Percentiles rank a stretch among this genome's conserved stretches.
phyloP scores from a whole-genome alignment of 2,888 invertebrate species.

The Drosophila testacea region DNA sequence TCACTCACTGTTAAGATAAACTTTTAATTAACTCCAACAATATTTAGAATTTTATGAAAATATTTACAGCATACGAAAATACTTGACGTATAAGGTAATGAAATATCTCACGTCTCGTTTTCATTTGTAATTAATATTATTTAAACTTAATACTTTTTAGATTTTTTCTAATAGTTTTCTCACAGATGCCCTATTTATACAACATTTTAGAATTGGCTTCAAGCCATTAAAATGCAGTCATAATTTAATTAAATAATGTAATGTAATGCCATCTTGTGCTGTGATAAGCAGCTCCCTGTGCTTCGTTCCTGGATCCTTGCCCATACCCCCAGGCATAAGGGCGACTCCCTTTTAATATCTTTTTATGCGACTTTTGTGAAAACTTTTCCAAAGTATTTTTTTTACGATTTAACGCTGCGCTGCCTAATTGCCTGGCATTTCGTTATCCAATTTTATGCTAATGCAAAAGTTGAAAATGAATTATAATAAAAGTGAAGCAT shows the following conservation, averaged over 20 bases:
- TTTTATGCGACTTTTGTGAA: constrained; percentile 65
- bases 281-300: constrained; percentile 21
- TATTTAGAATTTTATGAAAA: too few relatives aligned
- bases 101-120: not conserved
- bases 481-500: constrained; percentile 18
- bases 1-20: too few relatives aligned
- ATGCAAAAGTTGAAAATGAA: constrained; percentile 50
- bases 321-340: not conserved
- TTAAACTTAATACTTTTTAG: not conserved
- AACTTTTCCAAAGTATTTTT: constrained; percentile 61
- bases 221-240: constrained; percentile 32
- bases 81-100: not conserved
- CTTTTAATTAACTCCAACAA: too few relatives aligned
- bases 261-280: constrained; percentile 25
- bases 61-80: too few relatives aligned
- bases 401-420: constrained; percentile 58
- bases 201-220: constrained; percentile 13
- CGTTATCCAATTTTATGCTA: constrained; percentile 55
- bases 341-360: constrained; percentile 40
- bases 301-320: not conserved
- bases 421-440: constrained; percentile 57
- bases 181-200: constrained; percentile 10
- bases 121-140: not conserved
- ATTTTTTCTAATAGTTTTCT: not conserved
- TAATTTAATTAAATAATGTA: constrained; percentile 47